Conservation (phyloP, 2,113 vertebrate genomes). For the Rhipidura dahli region DNA sequence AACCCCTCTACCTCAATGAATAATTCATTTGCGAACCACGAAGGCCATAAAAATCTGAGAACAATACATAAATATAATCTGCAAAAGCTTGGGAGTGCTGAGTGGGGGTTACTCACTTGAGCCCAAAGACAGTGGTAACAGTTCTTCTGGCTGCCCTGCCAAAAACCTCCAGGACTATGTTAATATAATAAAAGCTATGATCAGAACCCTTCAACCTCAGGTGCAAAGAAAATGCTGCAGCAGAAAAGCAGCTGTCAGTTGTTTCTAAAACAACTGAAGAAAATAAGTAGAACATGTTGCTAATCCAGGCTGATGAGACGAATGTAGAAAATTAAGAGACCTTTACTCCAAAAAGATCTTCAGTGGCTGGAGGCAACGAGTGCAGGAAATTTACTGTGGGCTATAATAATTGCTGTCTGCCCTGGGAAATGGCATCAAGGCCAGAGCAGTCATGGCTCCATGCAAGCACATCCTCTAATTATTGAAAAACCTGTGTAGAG, state of each 20-base stretch:
- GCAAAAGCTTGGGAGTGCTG: not conserved
- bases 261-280: not conserved
- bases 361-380: slow-evolving; percentile 73
- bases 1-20: not conserved
- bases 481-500: slow-evolving; percentile 81
- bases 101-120: not conserved
- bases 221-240: slow-evolving; percentile 17
- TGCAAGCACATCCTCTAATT: slow-evolving; percentile 87
- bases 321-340: slow-evolving; percentile 84
- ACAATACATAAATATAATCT: slow-evolving; percentile 16
- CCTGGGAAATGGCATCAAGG: slow-evolving; percentile 90
- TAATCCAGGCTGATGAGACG: slow-evolving; percentile 72
- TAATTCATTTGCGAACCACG: slow-evolving; percentile 25
- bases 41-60: slow-evolving; percentile 7
- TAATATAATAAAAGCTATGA: slow-evolving; percentile 34
- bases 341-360: slow-evolving; percentile 81
- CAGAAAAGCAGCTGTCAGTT: slow-evolving; percentile 59
- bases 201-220: slow-evolving; percentile 25
- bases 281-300: slow-evolving; percentile 23
- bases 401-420: slow-evolving; percentile 85
- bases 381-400: slow-evolving; percentile 73
- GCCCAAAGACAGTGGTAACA: not conserved
- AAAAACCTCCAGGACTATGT: not conserved
- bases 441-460: slow-evolving; percentile 74
- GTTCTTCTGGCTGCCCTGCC: not conserved